Percentiles rank a stretch among this genome's conserved stretches.
phyloP scores from a whole-genome alignment of 2,888 invertebrate genomes.

The Aphrophora alni region DNA sequence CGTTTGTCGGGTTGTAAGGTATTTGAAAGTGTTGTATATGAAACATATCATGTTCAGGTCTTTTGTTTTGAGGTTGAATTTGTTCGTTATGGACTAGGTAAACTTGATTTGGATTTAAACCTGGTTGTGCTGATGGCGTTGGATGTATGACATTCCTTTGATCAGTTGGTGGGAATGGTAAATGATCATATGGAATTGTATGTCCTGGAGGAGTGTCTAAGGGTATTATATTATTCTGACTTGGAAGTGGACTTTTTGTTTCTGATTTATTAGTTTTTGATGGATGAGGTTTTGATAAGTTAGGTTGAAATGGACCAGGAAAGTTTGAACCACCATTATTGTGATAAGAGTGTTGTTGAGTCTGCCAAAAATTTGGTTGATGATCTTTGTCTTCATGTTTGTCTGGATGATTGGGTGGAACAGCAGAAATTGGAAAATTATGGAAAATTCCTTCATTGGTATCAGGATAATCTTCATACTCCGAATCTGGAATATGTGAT shows the following conservation, averaged over 20 bases:
- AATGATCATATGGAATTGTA: conserved; percentile 9
- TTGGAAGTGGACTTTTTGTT: conserved; percentile 42
- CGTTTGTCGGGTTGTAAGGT: conserved; percentile 13
- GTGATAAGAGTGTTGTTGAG: background rate
- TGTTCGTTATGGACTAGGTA: conserved; percentile 25
- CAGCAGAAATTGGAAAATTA: conserved; percentile 34
- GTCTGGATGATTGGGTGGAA: conserved; percentile 29
- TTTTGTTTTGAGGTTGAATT: background rate
- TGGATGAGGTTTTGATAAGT: conserved; percentile 35
- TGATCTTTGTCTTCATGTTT: conserved; percentile 28
- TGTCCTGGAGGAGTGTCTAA: background rate
- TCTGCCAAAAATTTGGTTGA: background rate
- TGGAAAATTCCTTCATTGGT: conserved; percentile 37
- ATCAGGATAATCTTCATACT: conserved; percentile 38
- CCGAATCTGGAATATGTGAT: conserved; percentile 28
- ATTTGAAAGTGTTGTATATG: conserved; percentile 33
- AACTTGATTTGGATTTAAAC: conserved; percentile 24
- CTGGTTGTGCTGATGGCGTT: background rate
- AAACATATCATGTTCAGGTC: conserved; percentile 20
- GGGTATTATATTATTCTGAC: conserved; percentile 46
- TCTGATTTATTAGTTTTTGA: conserved; percentile 2
- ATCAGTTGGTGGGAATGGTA: background rate
- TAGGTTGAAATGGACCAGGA: background rate
- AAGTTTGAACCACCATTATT: background rate
- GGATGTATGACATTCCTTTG: background rate